Conservation (phyloP, 2,113 vertebrate species). For the Cacatua alba region DNA sequence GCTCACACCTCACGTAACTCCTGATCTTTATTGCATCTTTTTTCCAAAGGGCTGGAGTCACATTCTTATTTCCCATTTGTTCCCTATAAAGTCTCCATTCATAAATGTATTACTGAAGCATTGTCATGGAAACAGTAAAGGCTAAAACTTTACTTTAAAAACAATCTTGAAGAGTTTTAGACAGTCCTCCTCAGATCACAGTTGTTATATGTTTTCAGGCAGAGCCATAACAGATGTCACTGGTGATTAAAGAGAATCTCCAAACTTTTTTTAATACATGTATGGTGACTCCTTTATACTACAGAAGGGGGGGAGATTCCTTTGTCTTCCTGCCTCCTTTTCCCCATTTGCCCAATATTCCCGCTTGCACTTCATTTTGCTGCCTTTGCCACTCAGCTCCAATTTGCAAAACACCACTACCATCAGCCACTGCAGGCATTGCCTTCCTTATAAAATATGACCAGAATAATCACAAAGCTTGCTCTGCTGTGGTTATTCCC, state of each 20-base stretch:
- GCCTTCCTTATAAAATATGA: not conserved
- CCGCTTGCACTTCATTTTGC: not conserved
- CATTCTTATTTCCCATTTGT: conserved; percentile 57
- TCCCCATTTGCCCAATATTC: not conserved
- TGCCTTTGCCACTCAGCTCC: not conserved
- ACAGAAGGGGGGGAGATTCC: not conserved
- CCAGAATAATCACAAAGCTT: not conserved
- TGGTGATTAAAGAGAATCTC: not conserved
- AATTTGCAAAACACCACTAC: not conserved
- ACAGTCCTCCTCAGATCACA: not conserved
- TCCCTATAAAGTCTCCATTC: conserved; percentile 38
- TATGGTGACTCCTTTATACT: not conserved
- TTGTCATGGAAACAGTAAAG: conserved; percentile 47
- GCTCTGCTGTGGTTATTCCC: not conserved
- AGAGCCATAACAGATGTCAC: not conserved
- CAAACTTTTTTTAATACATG: not conserved
- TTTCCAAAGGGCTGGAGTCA: conserved; percentile 9
- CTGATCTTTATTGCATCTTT: conserved; percentile 28
- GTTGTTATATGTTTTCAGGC: not conserved
- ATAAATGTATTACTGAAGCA: conserved; percentile 10
- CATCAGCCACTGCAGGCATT: not conserved
- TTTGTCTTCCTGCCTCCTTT: not conserved
- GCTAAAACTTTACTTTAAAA: conserved; percentile 25
- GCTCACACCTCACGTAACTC: conserved; percentile 32
- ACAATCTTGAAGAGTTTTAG: not conserved